Evolutionary conservation across 1,140 invertebrate genomes (phyloP).

Genomic region (Drosophila carrolli): DNA sequence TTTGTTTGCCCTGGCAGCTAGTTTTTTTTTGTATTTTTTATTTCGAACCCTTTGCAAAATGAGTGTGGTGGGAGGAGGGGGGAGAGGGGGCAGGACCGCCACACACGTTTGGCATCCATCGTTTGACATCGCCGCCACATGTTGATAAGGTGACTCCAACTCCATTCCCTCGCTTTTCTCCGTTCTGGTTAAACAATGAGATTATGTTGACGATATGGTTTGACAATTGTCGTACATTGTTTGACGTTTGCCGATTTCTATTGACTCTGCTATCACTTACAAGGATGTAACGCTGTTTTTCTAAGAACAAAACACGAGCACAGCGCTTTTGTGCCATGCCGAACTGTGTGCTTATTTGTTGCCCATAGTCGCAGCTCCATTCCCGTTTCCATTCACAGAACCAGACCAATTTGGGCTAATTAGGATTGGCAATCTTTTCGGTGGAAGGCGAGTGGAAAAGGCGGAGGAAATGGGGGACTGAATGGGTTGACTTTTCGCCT

Average conservation of each 20-base stretch:
- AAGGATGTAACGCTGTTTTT: slow-evolving; percentile 80
- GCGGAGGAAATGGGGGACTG: background rate
- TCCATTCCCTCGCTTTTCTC: background rate
- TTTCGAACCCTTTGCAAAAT: slow-evolving; percentile 45
- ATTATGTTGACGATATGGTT: slow-evolving; percentile 84
- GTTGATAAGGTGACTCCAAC: slow-evolving; percentile 61
- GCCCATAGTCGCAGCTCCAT: slow-evolving; percentile 5
- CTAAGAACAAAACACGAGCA: slow-evolving; percentile 72
- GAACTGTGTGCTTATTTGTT: slow-evolving; percentile 15
- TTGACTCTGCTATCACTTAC: slow-evolving; percentile 74
- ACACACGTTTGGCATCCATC: slow-evolving; percentile 59
- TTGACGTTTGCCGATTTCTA: slow-evolving; percentile 83
- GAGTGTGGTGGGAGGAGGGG: background rate
- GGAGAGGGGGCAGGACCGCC: slow-evolving; percentile 2
- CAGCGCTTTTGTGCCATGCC: slow-evolving; percentile 54
- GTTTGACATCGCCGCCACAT: slow-evolving; percentile 75
- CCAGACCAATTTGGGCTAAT: slow-evolving; percentile 69
- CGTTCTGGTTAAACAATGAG: slow-evolving; percentile 79
- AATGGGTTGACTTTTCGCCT: slow-evolving; percentile 5
- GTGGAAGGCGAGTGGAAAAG: slow-evolving; percentile 6
- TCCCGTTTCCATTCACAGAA: slow-evolving; percentile 21
- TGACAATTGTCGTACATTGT: slow-evolving; percentile 84
- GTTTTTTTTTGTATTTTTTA: slow-evolving; percentile 29
- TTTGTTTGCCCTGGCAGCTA: slow-evolving; percentile 38
- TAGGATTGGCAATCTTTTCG: slow-evolving; percentile 53